A percentile compares a stretch with the other conserved stretches of the same genome.
Conservation (phyloP, 1,140 invertebrate species). For the Drosophila gunungcola region DNA sequence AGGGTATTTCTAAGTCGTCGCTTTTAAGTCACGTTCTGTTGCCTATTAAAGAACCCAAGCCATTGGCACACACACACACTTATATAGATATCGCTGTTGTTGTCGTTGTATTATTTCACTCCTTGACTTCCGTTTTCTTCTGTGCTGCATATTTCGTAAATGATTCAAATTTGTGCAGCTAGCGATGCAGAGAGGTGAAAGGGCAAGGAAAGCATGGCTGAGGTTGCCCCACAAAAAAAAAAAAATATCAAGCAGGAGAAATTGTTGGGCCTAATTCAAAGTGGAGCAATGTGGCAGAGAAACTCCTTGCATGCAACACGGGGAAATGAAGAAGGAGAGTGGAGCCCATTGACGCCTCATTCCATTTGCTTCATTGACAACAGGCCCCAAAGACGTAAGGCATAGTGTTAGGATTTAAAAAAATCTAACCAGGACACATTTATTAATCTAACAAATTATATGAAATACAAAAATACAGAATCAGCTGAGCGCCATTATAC, state of each 20-base stretch:
- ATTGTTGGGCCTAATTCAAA: constrained; percentile 60
- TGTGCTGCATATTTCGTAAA: constrained; percentile 70
- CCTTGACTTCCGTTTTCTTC: constrained; percentile 67
- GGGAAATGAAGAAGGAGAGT: neutral
- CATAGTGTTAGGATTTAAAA: neutral
- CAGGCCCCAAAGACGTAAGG: neutral
- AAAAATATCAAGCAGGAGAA: constrained; percentile 19
- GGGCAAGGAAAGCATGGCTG: neutral
- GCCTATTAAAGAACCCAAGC: constrained; percentile 8
- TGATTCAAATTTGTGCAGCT: constrained; percentile 70
- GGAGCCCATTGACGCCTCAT: constrained; percentile 1
- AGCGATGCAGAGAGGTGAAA: constrained; percentile 11
- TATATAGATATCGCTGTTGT: constrained; percentile 37
- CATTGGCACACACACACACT: constrained; percentile 6
- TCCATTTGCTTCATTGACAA: constrained; percentile 7
- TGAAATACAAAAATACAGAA: too few relatives aligned
- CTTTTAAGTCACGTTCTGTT: neutral
- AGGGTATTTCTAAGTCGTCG: constrained; percentile 6
- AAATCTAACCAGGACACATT: too few relatives aligned
- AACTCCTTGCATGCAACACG: constrained; percentile 38
- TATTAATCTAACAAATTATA: too few relatives aligned
- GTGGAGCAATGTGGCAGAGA: constrained; percentile 50
- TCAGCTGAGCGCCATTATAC: neutral
- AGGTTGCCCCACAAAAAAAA: constrained; percentile 19
- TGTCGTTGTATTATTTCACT: constrained; percentile 63